These are phyloP conservation scores for Fragum sueziense DNA, from an alignment of 2,888 invertebrate species.

Conservation along the genomic window DNA sequence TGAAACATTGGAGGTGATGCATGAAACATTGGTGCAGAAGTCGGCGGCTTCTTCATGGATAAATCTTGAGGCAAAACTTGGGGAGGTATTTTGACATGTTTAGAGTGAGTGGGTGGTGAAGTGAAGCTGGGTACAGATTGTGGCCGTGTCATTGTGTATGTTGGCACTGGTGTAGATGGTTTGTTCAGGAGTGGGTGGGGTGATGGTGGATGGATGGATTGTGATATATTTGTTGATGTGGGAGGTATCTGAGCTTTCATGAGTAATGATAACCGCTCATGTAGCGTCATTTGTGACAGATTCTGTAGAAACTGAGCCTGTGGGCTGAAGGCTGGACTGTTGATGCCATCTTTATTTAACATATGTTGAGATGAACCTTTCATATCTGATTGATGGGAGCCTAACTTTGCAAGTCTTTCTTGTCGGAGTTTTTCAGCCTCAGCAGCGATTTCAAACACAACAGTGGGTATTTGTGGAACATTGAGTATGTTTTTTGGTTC, in stretches of 20 bases:
- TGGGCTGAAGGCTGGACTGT: not conserved
- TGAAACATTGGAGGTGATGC: not conserved
- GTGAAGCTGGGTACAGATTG: not conserved
- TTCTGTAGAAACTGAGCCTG: conserved; percentile 17
- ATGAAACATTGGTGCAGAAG: not conserved
- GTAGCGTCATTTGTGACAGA: conserved; percentile 20
- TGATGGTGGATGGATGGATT: not conserved
- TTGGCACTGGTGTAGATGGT: not conserved
- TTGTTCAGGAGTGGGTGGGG: not conserved
- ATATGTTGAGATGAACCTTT: not conserved
- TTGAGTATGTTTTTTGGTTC: conserved; percentile 12
- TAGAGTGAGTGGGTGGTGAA: not conserved
- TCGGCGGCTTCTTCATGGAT: conserved; percentile 12
- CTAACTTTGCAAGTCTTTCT: conserved; percentile 15
- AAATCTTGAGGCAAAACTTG: conserved; percentile 29
- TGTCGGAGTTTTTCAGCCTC: conserved; percentile 33
- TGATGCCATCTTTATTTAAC: not conserved
- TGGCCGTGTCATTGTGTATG: not conserved
- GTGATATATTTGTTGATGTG: not conserved
- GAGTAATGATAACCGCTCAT: conserved; percentile 40
- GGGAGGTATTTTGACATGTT: not conserved
- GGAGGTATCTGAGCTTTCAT: conserved; percentile 49
- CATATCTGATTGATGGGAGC: not conserved
- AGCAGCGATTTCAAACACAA: conserved; percentile 46
- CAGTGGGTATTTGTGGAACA: conserved; percentile 45